Base-by-base conservation (phyloP, 1,140 invertebrate species). In the Mercenaria mercenaria region DNA sequence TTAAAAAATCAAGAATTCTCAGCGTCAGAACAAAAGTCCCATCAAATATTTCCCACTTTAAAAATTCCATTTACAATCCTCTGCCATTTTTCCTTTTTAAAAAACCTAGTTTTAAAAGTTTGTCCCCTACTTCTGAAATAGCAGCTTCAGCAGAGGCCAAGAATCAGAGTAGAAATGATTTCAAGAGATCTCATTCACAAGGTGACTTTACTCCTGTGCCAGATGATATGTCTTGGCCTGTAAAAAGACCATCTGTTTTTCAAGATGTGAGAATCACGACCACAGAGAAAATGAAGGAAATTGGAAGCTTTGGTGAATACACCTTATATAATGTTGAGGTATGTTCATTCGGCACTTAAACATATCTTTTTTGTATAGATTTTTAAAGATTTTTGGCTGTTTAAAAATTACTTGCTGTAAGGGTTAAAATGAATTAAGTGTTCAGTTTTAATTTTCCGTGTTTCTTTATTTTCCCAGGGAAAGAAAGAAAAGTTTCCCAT, bases 311-410 rank as follows among this genome's bases (percentile, higher is more conserved):
- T 39, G 64, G 39, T 37, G 61, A 77, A 67, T 88, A 88, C 47
- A 88, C 86, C 2, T 41, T 88, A 2, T 88, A 88, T 34, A 52
- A 80, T 34, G 20, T 88, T 50, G 76, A 88, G 86, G 86, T 88
- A 72, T 72, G 39, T 20, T n/a, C n/a, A n/a, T n/a, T n/a, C n/a
- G n/a, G n/a, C n/a, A n/a, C n/a, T n/a, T n/a, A n/a, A n/a, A n/a
- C n/a, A n/a, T n/a, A n/a, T n/a, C n/a, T 37, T 41, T 79, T 26
- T 1, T 32, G 26, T n/a, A n/a, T n/a, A n/a, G n/a, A n/a, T n/a
- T n/a, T n/a, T n/a, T n/a, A n/a, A n/a, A n/a, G n/a, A n/a, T n/a
- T n/a, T n/a, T n/a, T n/a, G n/a, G n/a, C n/a, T n/a, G n/a, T n/a
- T n/a, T n/a, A n/a, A n/a, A n/a, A n/a, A n/a, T n/a, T n/a, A n/a